These are phyloP conservation scores for Tetanocera ferruginea DNA, from an alignment of 2,888 invertebrate genomes.

Conservation along the genomic window DNA sequence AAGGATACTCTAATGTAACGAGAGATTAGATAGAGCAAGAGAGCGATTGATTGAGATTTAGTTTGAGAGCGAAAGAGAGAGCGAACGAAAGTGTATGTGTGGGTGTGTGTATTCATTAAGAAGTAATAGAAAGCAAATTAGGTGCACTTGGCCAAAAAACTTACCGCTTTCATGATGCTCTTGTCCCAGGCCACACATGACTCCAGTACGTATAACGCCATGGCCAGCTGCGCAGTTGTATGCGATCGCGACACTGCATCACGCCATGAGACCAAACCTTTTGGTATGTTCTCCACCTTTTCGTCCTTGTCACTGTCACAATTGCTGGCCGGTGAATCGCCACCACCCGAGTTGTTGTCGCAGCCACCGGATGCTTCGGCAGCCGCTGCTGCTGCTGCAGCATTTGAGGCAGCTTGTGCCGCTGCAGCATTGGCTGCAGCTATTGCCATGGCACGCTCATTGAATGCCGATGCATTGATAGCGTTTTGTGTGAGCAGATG, in stretches of 20 bases:
- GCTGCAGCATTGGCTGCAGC: slow-evolving; percentile 59
- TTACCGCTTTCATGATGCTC: slow-evolving; percentile 99
- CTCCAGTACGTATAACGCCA: slow-evolving; percentile 91
- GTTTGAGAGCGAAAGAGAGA: slow-evolving; percentile 3
- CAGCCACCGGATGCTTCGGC: slow-evolving; percentile 38
- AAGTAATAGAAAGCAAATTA: not conserved
- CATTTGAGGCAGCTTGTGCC: slow-evolving; percentile 39
- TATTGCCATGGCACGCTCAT: slow-evolving; percentile 63
- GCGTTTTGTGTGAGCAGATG: slow-evolving; percentile 53
- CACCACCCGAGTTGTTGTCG: slow-evolving; percentile 50
- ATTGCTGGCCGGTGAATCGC: slow-evolving; percentile 66
- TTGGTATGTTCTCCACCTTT: slow-evolving; percentile 68
- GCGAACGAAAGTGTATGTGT: slow-evolving; percentile 9
- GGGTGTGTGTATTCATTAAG: slow-evolving; percentile 20
- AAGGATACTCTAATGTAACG: not conserved
- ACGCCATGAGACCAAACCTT: slow-evolving; percentile 88
- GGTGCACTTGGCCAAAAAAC: slow-evolving; percentile 67
- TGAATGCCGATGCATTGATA: slow-evolving; percentile 60
- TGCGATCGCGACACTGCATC: slow-evolving; percentile 87
- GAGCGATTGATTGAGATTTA: not conserved
- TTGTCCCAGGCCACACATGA: slow-evolving; percentile 98
- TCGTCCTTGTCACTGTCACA: slow-evolving; percentile 68
- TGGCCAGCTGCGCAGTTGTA: slow-evolving; percentile 91
- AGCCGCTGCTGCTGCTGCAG: slow-evolving; percentile 39
- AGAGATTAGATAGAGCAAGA: not conserved